Conservation (phyloP, 2,113 vertebrate species). For the Cyphomyrus discorhynchus region DNA sequence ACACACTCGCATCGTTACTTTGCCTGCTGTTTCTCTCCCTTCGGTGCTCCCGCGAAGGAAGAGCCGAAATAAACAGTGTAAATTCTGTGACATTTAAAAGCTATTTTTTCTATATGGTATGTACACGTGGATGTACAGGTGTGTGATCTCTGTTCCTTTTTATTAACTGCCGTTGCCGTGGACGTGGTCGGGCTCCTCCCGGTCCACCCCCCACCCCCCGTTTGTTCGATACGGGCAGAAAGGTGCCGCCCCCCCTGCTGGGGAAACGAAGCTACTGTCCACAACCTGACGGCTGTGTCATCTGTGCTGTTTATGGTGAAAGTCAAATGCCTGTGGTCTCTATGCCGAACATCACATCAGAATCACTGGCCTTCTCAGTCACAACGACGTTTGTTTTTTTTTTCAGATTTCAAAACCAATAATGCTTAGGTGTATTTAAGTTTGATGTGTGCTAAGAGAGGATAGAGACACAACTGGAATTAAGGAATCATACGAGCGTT, state of each 20-base stretch:
- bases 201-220: not conserved
- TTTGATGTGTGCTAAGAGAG: not conserved
- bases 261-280: not conserved
- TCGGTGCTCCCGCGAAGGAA: not conserved
- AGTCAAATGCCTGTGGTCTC: not conserved
- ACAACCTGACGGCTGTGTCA: not conserved
- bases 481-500: not conserved
- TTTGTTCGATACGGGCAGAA: not conserved
- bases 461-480: not conserved
- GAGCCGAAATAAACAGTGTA: constrained; percentile 4
- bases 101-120: constrained; percentile 19
- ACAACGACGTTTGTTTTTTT: not conserved
- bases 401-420: not conserved
- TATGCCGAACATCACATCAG: not conserved
- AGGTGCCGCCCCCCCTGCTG: not conserved
- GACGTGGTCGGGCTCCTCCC: not conserved
- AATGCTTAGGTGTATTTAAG: not conserved
- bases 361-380: not conserved
- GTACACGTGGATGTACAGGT: constrained; percentile 16
- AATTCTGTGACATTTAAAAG: constrained; percentile 22
- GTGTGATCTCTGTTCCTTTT: constrained; percentile 6
- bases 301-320: constrained; percentile 10
- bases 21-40: not conserved
- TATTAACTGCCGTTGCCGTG: not conserved
- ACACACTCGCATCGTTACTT: not conserved